These are phyloP conservation scores for Teleiodes luculella DNA, from an alignment of 2,888 invertebrate genomes.

Conservation along the genomic window DNA sequence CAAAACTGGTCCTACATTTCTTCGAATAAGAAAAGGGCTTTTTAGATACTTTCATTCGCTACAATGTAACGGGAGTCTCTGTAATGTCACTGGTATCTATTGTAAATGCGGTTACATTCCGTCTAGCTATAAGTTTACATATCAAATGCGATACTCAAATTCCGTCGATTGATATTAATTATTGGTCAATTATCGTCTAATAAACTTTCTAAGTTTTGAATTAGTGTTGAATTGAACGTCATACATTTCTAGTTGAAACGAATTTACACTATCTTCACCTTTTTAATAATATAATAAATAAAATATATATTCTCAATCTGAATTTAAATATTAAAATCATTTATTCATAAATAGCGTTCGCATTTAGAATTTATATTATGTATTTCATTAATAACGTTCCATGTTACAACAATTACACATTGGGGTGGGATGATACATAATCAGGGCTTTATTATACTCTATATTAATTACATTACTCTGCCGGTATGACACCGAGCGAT, in stretches of 20 bases:
- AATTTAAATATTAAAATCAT: slow-evolving; percentile 67
- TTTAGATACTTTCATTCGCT: slow-evolving; percentile 16
- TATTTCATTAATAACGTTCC: slow-evolving; percentile 48
- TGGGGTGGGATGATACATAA: slow-evolving; percentile 57
- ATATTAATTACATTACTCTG: slow-evolving; percentile 28
- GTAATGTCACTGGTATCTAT: slow-evolving; percentile 50
- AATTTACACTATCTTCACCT: slow-evolving; percentile 59
- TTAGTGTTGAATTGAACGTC: slow-evolving; percentile 55
- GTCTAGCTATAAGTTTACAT: slow-evolving; percentile 41
- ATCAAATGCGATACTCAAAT: slow-evolving; percentile 57
- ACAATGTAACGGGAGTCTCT: neutral
- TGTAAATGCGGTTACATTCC: slow-evolving; percentile 64
- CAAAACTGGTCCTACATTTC: no score
- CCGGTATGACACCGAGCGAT: slow-evolving; percentile 41
- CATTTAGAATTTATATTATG: slow-evolving; percentile 60
- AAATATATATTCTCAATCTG: slow-evolving; percentile 64
- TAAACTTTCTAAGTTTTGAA: slow-evolving; percentile 46
- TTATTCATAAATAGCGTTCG: slow-evolving; percentile 72
- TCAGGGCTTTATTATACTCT: slow-evolving; percentile 45
- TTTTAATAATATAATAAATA: slow-evolving; percentile 50
- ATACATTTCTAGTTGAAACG: slow-evolving; percentile 67
- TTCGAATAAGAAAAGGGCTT: neutral
- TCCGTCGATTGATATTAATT: slow-evolving; percentile 49
- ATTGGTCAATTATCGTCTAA: slow-evolving; percentile 56
- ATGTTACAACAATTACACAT: slow-evolving; percentile 63